These are phyloP conservation scores for Mesorhabditis spiculigera DNA, from an alignment of 2,888 invertebrate genomes.

Conservation along the genomic window DNA sequence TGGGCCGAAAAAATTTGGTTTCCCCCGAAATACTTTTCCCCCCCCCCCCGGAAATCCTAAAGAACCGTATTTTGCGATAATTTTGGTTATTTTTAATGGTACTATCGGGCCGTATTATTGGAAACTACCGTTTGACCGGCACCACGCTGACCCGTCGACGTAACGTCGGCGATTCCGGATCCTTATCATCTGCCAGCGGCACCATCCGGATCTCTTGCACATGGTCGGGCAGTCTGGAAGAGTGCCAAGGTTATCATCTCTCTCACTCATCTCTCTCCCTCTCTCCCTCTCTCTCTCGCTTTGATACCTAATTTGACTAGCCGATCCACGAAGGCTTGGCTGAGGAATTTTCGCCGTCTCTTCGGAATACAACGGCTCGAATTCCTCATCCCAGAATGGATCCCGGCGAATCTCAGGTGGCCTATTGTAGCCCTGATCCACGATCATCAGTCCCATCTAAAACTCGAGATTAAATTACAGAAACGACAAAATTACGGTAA, in stretches of 20 bases:
- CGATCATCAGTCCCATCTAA: slow-evolving; percentile 53
- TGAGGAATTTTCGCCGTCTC: slow-evolving; percentile 34
- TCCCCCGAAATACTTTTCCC: no score
- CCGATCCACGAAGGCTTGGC: slow-evolving; percentile 27
- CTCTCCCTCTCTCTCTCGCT: background rate
- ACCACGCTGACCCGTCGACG: slow-evolving; percentile 32
- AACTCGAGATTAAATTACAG: background rate
- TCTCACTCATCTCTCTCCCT: background rate
- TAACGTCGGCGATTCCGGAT: slow-evolving; percentile 13
- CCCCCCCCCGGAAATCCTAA: no score
- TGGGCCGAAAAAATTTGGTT: no score
- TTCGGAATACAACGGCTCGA: slow-evolving; percentile 39
- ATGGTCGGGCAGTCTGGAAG: slow-evolving; percentile 34
- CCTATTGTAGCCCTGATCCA: slow-evolving; percentile 51
- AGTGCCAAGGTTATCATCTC: background rate
- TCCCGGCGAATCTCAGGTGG: slow-evolving; percentile 48
- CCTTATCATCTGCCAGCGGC: slow-evolving; percentile 29
- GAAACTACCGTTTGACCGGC: slow-evolving; percentile 28
- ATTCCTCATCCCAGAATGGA: slow-evolving; percentile 52
- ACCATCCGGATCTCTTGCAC: slow-evolving; percentile 42
- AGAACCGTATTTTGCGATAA: slow-evolving; percentile 12
- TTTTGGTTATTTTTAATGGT: slow-evolving; percentile 8
- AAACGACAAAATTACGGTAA: slow-evolving; percentile 24
- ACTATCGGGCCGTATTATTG: background rate
- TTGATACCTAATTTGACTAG: slow-evolving; percentile 2